phyloP scores from a whole-genome alignment of 2,113 vertebrate genomes.

The Xiphophorus hellerii region DNA sequence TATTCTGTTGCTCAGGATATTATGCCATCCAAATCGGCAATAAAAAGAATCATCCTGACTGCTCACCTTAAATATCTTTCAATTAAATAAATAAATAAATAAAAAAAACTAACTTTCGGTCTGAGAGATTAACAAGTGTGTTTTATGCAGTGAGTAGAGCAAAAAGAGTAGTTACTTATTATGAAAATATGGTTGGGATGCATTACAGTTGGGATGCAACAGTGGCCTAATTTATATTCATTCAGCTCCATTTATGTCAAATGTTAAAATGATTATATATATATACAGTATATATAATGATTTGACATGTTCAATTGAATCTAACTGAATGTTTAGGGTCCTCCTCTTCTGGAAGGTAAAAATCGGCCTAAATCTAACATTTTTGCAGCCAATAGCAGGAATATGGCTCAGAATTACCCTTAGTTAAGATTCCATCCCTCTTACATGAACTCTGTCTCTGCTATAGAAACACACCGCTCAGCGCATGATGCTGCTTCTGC shows the following conservation, averaged over 20 bases:
- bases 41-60: slow-evolving; percentile 19
- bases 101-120: no score
- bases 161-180: slow-evolving; percentile 1
- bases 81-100: not conserved
- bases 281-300: no score
- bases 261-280: not conserved
- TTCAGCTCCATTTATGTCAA: not conserved
- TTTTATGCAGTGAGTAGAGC: slow-evolving; percentile 16
- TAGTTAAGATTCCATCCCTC: no score
- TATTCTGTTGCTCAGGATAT: slow-evolving; percentile 15
- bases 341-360: no score
- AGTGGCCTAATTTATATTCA: not conserved
- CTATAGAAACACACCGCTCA: no score
- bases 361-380: no score
- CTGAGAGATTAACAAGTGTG: not conserved
- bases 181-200: slow-evolving; percentile 21
- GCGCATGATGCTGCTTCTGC: no score
- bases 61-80: slow-evolving; percentile 17
- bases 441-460: no score
- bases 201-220: slow-evolving; percentile 44
- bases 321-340: no score
- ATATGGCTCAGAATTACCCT: no score
- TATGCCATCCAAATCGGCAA: slow-evolving; percentile 24
- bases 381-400: no score
- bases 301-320: no score